phyloP scores from a whole-genome alignment of 2,113 vertebrate species.

The Galemys pyrenaicus region DNA sequence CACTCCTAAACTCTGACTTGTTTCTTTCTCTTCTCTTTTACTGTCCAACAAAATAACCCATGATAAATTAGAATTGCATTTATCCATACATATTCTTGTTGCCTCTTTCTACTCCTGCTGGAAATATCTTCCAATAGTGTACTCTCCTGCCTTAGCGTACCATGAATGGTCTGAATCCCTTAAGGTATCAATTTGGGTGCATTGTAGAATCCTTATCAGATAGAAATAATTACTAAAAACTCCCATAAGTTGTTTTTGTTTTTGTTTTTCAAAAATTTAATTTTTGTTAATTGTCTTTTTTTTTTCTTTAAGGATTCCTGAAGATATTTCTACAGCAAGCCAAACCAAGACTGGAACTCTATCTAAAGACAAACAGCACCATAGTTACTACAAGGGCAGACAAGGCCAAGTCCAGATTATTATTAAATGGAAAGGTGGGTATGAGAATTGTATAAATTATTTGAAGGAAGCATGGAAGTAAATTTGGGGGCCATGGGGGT shows the following conservation, averaged over 20 bases:
- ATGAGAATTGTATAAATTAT: not conserved
- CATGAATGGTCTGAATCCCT: not conserved
- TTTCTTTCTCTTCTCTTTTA: not conserved
- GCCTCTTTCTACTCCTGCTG: not conserved
- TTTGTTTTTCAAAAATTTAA: not conserved
- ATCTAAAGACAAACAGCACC: not conserved
- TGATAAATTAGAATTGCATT: not conserved
- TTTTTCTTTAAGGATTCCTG: slow-evolving; percentile 31
- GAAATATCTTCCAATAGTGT: not conserved
- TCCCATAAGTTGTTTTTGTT: too few species aligned
- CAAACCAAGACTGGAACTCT: not conserved
- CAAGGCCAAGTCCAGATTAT: not conserved
- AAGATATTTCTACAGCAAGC: not conserved
- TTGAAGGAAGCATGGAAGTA: not conserved
- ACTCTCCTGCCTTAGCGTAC: not conserved
- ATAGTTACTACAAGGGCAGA: not conserved
- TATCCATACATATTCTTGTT: not conserved
- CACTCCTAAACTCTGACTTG: not conserved
- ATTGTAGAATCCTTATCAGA: not conserved
- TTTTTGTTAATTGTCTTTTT: not conserved
- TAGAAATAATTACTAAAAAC: not conserved
- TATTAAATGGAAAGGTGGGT: not conserved
- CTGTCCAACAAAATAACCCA: not conserved
- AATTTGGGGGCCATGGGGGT: not conserved
- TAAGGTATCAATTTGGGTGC: not conserved